Evolutionary conservation across 2,797 vertebrate species (phyloP), one percentile per base, ranked within the genome.

Genomic region (Vespertilio murinus): DNA sequence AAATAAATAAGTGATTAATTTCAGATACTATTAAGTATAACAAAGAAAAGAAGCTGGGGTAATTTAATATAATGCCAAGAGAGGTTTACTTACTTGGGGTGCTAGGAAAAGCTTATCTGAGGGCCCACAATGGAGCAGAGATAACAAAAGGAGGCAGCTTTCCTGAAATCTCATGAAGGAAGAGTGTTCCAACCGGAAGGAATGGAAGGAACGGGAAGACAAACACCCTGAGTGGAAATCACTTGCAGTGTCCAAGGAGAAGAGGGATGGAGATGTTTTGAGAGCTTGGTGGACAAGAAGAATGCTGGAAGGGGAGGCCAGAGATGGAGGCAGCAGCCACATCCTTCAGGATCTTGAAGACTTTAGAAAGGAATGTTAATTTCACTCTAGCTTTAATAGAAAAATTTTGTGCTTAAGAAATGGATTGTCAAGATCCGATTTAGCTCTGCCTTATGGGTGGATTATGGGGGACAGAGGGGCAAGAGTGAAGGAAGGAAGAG

Each of bases 341-440:
- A 79, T 49, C 3, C 70, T 70, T 65, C 33, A 40, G 38, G 38
- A 75, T 38, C 61, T 67, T 71, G 6, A 3, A 79, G 69, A 93
- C 64, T 91, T 56, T 28, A 6, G 17, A 82, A 95, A 95, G 40
- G 2, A 35, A 67, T 33, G 88, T 91, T 79, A 88, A 56, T 35
- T 79, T 69, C 90, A 92, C 69, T 95, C 71, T 84, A 64, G 14
- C 64, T 80, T 85, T 47, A 95, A n/a, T 8, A 33, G 40, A 54
- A 88, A 65, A 42, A 2, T 22, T 77, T 52, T 91, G 45, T 42
- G 8, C 49, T 91, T 75, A 77, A 73, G 71, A 42, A 42, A 65
- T 70, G 42, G 45, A 79, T 7, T 64, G 6, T 6, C 45, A 35
- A 28, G 23, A 79, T 38, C 61, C 69, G 35, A 87, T 52, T 45